A percentile compares a stretch with the other conserved stretches of the same genome.
phyloP scores from a whole-genome alignment of 2,113 vertebrate species.

The Mandrillus leucophaeus region DNA sequence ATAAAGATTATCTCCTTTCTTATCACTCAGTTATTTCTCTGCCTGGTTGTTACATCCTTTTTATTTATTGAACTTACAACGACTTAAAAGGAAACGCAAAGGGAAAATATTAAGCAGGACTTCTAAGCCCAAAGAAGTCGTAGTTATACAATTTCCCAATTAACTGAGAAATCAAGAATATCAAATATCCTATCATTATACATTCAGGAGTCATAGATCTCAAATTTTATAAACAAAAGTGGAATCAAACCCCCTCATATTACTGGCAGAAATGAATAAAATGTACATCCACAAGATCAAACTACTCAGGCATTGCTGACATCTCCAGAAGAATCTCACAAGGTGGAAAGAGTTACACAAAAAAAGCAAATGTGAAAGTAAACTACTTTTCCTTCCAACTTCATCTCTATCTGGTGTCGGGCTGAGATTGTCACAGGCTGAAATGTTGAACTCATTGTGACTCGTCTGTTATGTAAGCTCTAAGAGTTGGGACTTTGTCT shows the following conservation, averaged over 20 bases:
- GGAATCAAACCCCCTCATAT: not conserved
- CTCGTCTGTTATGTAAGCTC: not conserved
- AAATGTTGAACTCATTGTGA: not conserved
- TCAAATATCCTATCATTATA: not conserved
- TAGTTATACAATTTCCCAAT: not conserved
- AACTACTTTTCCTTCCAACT: not conserved
- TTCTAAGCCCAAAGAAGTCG: not conserved
- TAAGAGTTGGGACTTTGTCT: not conserved
- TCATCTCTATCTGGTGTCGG: not conserved
- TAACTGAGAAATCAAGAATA: not conserved
- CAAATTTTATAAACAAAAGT: slow-evolving; percentile 23
- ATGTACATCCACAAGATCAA: not conserved
- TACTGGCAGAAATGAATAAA: not conserved
- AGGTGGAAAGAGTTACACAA: not conserved
- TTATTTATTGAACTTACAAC: not conserved
- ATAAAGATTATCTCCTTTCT: not conserved
- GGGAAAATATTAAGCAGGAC: not conserved
- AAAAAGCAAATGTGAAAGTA: not conserved
- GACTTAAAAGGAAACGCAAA: not conserved
- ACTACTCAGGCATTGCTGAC: not conserved
- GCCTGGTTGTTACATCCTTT: not conserved
- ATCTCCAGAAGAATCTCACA: not conserved
- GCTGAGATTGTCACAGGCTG: not conserved
- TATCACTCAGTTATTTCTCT: not conserved
- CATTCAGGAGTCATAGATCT: not conserved